Conservation (phyloP, 2,113 vertebrate genomes). For the Menidia beryllina region DNA sequence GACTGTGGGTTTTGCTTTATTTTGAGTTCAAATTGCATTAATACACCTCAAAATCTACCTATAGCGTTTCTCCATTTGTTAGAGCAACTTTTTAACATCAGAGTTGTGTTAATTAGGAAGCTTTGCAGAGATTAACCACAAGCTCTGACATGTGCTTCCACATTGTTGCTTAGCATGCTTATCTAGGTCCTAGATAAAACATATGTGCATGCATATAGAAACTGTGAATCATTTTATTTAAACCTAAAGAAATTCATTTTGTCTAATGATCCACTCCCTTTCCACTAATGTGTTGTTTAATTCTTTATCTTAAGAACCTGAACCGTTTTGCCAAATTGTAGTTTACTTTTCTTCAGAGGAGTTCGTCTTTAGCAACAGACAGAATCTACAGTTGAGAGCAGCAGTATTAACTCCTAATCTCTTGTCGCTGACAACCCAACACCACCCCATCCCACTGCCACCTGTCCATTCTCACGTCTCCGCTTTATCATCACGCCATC, state of each 20-base stretch:
- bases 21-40: neutral
- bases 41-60: neutral
- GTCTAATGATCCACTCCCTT: neutral
- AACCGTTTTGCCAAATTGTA: neutral
- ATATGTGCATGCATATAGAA: neutral
- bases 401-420: constrained; percentile 54
- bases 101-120: neutral
- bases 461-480: constrained; percentile 50
- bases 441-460: constrained; percentile 27
- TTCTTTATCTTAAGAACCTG: neutral
- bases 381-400: neutral
- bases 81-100: neutral
- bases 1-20: neutral
- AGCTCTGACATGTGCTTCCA: neutral
- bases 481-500: constrained; percentile 65
- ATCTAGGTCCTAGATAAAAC: neutral
- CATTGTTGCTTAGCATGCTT: constrained; percentile 4
- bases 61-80: no score
- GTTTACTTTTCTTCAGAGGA: neutral
- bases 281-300: neutral
- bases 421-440: constrained; percentile 46
- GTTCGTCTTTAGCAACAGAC: neutral
- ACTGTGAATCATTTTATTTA: neutral
- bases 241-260: neutral
- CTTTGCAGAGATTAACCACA: neutral